phyloP scores from a whole-genome alignment of 1,140 invertebrate species.

The Drosophila tropicalis region DNA sequence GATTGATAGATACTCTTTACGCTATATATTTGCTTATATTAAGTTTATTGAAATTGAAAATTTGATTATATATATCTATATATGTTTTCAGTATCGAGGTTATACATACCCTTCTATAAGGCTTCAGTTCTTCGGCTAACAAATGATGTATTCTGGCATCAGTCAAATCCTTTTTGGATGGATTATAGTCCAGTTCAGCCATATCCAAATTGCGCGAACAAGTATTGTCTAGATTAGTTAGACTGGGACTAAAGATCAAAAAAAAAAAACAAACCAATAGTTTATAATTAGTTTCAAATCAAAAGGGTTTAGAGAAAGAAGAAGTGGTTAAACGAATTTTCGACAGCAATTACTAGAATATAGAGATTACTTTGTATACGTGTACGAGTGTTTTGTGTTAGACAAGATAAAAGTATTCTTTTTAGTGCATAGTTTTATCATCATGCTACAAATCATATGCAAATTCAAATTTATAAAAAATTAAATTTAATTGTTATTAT shows the following conservation, averaged over 20 bases:
- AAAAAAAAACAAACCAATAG: too few species aligned
- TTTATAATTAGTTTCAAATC: slow-evolving; percentile 17
- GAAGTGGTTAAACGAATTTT: slow-evolving; percentile 70
- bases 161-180: slow-evolving; percentile 94
- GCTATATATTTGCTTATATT: slow-evolving; percentile 15
- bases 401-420: slow-evolving; percentile 11
- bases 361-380: slow-evolving; percentile 5
- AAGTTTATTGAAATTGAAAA: too few species aligned
- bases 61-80: too few species aligned
- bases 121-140: slow-evolving; percentile 94
- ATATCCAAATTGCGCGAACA: slow-evolving; percentile 94
- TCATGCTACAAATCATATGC: slow-evolving; percentile 41
- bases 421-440: slow-evolving; percentile 34
- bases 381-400: slow-evolving; percentile 16
- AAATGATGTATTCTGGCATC: slow-evolving; percentile 97
- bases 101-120: slow-evolving; percentile 91
- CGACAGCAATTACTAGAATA: slow-evolving; percentile 42
- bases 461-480: not conserved
- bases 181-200: slow-evolving; percentile 96
- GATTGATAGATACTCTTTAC: slow-evolving; percentile 30
- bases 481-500: slow-evolving; percentile 14
- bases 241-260: slow-evolving; percentile 86
- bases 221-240: slow-evolving; percentile 90
- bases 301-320: not conserved
- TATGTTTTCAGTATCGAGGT: too few species aligned